These are phyloP conservation scores for Petrosia ficiformis DNA, from an alignment of 37 sponge, comb jelly and placozoan genomes.

Conservation along the genomic window DNA sequence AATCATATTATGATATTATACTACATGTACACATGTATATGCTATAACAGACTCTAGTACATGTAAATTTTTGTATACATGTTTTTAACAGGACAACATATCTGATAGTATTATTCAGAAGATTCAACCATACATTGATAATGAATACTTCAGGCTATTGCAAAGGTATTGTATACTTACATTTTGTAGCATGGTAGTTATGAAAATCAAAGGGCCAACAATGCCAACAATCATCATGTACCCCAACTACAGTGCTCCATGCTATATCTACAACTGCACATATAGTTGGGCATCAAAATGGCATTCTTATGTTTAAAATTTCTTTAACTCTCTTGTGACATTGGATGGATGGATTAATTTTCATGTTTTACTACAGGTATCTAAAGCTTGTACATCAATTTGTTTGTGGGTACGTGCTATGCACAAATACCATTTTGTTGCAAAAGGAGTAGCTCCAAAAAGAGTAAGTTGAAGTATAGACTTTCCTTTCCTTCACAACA, in stretches of 20 bases:
- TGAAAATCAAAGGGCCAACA: too few species aligned
- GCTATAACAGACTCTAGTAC: too few species aligned
- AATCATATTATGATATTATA: too few species aligned
- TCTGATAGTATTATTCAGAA: slow-evolving; percentile 79
- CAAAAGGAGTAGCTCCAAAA: slow-evolving; percentile 94
- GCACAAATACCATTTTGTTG: slow-evolving; percentile 98
- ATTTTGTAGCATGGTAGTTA: too few species aligned
- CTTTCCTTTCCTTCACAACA: not conserved
- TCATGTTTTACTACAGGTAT: slow-evolving; percentile 43
- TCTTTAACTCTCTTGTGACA: not conserved
- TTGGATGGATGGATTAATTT: not conserved
- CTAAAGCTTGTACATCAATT: slow-evolving; percentile 95
- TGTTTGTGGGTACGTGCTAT: slow-evolving; percentile 98
- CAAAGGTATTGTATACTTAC: too few species aligned
- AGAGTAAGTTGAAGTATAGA: slow-evolving; percentile 53
- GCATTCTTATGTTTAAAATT: too few species aligned
- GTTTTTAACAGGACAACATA: slow-evolving; percentile 59
- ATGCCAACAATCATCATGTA: too few species aligned
- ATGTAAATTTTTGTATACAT: too few species aligned
- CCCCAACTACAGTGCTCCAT: too few species aligned
- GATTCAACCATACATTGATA: slow-evolving; percentile 97
- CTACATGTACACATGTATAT: too few species aligned
- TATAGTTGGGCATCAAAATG: too few species aligned
- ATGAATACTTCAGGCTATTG: slow-evolving; percentile 85
- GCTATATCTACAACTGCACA: slow-evolving; percentile 67